Percentiles rank a stretch among this genome's conserved stretches.
phyloP scores from a whole-genome alignment of 2,797 vertebrate species.

The Acipenser oxyrinchus region DNA sequence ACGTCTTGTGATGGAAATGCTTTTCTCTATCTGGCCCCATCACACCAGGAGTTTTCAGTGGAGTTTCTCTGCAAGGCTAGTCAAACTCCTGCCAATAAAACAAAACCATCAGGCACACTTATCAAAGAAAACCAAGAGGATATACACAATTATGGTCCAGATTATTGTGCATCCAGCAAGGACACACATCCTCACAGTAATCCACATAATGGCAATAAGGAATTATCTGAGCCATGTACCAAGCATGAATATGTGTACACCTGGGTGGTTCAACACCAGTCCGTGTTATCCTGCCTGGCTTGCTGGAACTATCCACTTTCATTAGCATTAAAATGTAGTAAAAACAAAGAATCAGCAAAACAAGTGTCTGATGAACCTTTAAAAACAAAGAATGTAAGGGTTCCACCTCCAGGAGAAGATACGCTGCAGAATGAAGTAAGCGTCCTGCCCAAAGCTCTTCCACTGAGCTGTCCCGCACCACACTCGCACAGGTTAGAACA shows the following conservation, averaged over 20 bases:
- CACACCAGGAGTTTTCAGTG: conserved; percentile 69
- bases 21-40: conserved; percentile 57
- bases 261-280: conserved; percentile 66
- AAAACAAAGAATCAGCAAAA: neutral
- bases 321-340: conserved; percentile 51
- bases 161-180: conserved; percentile 23
- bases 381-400: neutral
- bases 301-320: conserved; percentile 73
- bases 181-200: conserved; percentile 13
- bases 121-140: conserved; percentile 20
- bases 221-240: conserved; percentile 15
- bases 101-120: conserved; percentile 10
- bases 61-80: conserved; percentile 74
- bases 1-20: conserved; percentile 65
- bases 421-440: conserved; percentile 20
- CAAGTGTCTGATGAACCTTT: too few species aligned
- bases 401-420: neutral
- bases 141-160: conserved; percentile 23
- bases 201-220: conserved; percentile 10
- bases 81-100: conserved; percentile 25
- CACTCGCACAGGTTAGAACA: conserved; percentile 76
- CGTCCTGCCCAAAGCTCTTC: conserved; percentile 58
- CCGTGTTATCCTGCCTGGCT: conserved; percentile 50
- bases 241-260: conserved; percentile 45
- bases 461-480: conserved; percentile 68